Base-by-base conservation (phyloP, 2,888 invertebrate species). In the Trissolcus brochymenae region DNA sequence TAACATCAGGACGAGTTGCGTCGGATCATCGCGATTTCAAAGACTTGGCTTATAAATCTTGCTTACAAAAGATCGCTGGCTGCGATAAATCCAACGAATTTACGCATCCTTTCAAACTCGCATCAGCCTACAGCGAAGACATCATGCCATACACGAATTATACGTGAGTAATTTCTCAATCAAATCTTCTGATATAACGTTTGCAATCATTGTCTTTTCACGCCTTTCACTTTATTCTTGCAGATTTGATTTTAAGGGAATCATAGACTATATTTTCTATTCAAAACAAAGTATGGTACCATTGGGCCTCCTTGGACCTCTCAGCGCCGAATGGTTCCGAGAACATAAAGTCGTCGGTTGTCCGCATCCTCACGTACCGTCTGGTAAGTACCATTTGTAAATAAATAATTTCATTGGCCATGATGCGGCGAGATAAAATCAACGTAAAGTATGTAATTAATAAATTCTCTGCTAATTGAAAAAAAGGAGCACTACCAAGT, bases 221-320 rank as follows among this genome's bases (percentile, higher is more conserved):
- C 17, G 41, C 4, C 3, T 41, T 40, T 3, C n/a, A 53, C 65
- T 35, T 35, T 35, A 68, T 73, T 80, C 70, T 91, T 93, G 50
- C 92, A 97, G 97, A 87, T 98, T 97, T 91, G 98, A 99, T 90
- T 99, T 99, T 91, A 98, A 99, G 91, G 99, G 99, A 84, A 97
- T 99, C 89, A 99, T 99, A 88, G 99, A 99, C 91, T 99, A 99
- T 92, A 98, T 99, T 90, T 99, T 99, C 92, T 98, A 96, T 90
- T 96, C 98, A 81, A 96, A 96, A 89, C 95, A 96, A 89, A 95
- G 96, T 87, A 96, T 99, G 95, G 95, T 95, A 84, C 96, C 98
- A 25, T 91, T 98, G 75, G 99, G 99, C 70, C 92, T 99, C 66
- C 91, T 99, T 65, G 99, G 99, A 1, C 97, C 98, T 1, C 91